Conservation (phyloP, 2,113 vertebrate species). For the Etheostoma spectabile region DNA sequence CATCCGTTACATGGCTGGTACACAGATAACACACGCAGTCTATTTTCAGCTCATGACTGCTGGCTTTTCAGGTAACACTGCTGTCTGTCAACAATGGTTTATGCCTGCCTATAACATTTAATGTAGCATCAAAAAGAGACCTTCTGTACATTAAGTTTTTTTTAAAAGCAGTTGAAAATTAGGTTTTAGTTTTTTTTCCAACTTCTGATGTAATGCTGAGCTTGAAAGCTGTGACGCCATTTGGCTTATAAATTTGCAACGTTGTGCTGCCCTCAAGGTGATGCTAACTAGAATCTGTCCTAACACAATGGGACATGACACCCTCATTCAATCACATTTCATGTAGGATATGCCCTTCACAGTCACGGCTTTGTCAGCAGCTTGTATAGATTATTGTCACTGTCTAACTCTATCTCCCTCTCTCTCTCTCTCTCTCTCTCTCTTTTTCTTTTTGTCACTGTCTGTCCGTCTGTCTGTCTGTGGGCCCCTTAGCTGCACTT, state of each 20-base stretch:
- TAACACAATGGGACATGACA: slow-evolving; percentile 61
- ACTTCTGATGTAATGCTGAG: slow-evolving; percentile 19
- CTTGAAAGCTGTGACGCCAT: slow-evolving; percentile 11
- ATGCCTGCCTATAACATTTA: neutral
- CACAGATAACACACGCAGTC: neutral
- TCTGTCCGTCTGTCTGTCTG: slow-evolving; percentile 14
- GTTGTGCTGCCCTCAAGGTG: slow-evolving; percentile 56
- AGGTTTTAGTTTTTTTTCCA: slow-evolving; percentile 7
- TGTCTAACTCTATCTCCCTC: slow-evolving; percentile 47
- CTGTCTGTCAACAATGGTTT: neutral
- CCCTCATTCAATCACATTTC: slow-evolving; percentile 73
- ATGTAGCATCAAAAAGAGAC: neutral
- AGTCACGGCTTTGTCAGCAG: slow-evolving; percentile 71
- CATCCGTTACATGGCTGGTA: neutral
- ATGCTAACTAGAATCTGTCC: slow-evolving; percentile 47
- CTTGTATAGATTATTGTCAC: slow-evolving; percentile 61
- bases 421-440: slow-evolving; percentile 20
- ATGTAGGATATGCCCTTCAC: slow-evolving; percentile 66
- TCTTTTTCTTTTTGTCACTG: slow-evolving; percentile 22
- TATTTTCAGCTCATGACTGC: neutral
- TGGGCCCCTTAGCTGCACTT: slow-evolving; percentile 88
- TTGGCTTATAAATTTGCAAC: slow-evolving; percentile 3
- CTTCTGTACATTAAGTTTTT: neutral
- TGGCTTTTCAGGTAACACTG: neutral
- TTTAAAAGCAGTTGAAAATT: neutral